Base-by-base conservation (phyloP, 2,113 vertebrate genomes). In the Lanius collurio region DNA sequence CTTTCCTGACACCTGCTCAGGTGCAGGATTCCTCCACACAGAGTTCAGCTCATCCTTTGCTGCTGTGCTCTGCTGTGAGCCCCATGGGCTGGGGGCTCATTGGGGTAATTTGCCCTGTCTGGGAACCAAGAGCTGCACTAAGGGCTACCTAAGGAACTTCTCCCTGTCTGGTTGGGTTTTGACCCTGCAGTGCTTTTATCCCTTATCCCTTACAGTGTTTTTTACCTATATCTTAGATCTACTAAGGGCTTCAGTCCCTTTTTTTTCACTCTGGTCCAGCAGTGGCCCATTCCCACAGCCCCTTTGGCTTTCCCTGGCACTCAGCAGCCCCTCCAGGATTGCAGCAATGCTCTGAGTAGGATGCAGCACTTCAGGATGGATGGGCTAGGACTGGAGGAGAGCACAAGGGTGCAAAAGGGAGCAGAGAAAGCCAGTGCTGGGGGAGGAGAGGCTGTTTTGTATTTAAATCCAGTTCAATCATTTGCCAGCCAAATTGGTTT, bases 401-500 rank as follows among this genome's bases (percentile, higher is more conserved):
- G 57, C 5, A 1, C 33, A 35, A 59, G 75, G 41, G 70, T 2
- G 2, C 2, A 2, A 73, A 89, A 70, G 10, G 37, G 44, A 89
- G 57, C 37, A 39, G 67, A 74, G 71, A 57, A 83, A 80, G 37
- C 4, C 1, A 35, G 16, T 4, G 1, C 64, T 41, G 31, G 42
- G 50, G 41, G 63, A 79, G 53, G 64, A 89, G 33, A 75, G 49
- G 64, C 69, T 7, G 6, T 82, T 96, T 86, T 21, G 27, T 64
- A 63, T 87, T 90, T 86, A 60, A 94, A 91, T 59, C 31, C 71
- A 37, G 28, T 93, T 59, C 30, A 11, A 91, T 94, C 90, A 68
- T 86, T 86, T 65, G 59, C 75, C 71, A 23, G 67, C 57, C 7
- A 22, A 93, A 92, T 89, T 64, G 62, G 35, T 92, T 94, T 77